Conservation (phyloP, 2,888 invertebrate genomes). For the Arge pagana region DNA sequence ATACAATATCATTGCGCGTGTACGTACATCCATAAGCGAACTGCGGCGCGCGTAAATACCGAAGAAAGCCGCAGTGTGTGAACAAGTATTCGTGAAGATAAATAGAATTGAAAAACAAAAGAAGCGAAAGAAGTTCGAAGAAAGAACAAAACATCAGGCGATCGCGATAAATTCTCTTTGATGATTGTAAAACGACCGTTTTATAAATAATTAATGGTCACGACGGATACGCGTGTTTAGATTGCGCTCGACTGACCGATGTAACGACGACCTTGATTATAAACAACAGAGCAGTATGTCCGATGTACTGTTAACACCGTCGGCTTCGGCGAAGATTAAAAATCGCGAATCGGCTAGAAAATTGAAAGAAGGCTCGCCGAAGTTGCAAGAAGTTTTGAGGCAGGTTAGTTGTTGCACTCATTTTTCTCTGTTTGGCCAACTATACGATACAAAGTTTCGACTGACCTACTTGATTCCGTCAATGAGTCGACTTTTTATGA, state of each 20-base stretch:
- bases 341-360: constrained; percentile 40
- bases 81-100: too few species aligned
- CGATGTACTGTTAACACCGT: constrained; percentile 35
- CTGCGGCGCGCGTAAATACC: background rate
- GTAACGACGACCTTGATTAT: background rate
- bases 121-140: background rate
- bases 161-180: too few species aligned
- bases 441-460: too few species aligned
- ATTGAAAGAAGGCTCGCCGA: constrained; percentile 52
- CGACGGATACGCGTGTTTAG: background rate
- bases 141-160: too few species aligned
- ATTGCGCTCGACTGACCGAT: background rate
- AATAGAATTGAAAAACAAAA: background rate
- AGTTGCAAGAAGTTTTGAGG: constrained; percentile 53
- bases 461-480: constrained; percentile 19
- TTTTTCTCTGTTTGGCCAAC: background rate
- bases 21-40: background rate
- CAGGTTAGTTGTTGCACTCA: constrained; percentile 46
- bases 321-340: constrained; percentile 38
- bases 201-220: background rate
- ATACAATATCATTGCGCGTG: background rate
- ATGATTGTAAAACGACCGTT: too few species aligned
- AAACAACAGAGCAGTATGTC: constrained; percentile 40
- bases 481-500: constrained; percentile 11
- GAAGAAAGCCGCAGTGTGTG: too few species aligned